Base-by-base conservation (phyloP, 2,113 vertebrate species). In the Colossoma macropomum region DNA sequence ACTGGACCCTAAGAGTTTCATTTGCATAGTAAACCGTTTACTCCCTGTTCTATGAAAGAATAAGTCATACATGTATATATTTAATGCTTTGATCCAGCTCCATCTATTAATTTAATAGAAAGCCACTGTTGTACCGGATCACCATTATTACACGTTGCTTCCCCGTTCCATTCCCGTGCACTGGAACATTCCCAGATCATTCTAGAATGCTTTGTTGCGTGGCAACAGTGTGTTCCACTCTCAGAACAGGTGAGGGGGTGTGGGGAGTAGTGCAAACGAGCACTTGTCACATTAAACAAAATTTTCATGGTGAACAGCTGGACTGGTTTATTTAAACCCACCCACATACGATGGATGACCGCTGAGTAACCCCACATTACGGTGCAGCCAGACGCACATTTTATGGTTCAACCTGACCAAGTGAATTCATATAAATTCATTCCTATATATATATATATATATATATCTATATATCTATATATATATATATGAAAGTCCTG, bases 251-350 rank as follows among this genome's bases (percentile, higher is more conserved):
- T 82, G 88, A 87, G 75, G 79, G 65, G 78, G 50, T 1, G 32
- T 9, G 19, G 93, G 88, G 92, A 92, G 91, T 91, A 94, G 93
- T 91, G 90, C 86, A 91, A 87, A 87, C 86, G 77, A 87, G 83
- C 79, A 94, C 69, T 79, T 82, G 87, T 89, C 84, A 86, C 88
- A 90, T 90, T 95, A 95, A 95, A 96, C 96, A 94, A 95, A 94
- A 91, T 93, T 95, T 93, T 93, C 94, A 96, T 95, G 94, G 95
- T 95, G 95, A 96, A 97, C 96, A 97, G 96, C 96, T 96, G 95
- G 95, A 95, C 93, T 92, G 94, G 94, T 97, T 97, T 97, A 96
- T 96, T 97, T 96, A 97, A 97, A 96, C 69, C 75, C 95, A 95
- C 95, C 93, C 92, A 92, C 92, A 92, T 94, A 92, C 89, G 93